These are phyloP conservation scores for Drosophila kokeensis DNA, from an alignment of 2,888 invertebrate species.

Conservation along the genomic window DNA sequence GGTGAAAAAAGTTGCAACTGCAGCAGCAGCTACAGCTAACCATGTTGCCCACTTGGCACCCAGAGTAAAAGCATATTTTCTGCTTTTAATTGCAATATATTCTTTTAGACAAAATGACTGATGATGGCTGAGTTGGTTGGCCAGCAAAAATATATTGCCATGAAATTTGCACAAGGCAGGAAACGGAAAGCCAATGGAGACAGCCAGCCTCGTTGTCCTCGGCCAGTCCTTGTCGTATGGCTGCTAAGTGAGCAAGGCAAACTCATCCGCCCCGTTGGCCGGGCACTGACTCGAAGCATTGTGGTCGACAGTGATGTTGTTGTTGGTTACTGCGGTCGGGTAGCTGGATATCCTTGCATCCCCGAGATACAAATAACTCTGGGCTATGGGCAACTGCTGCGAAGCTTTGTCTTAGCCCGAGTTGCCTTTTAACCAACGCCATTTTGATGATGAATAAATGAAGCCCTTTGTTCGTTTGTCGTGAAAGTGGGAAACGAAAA, in stretches of 20 bases:
- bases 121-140: constrained; percentile 68
- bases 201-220: constrained; percentile 56
- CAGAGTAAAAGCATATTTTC: constrained; percentile 77
- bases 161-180: constrained; percentile 74
- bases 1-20: background rate
- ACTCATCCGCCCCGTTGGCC: constrained; percentile 45
- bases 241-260: constrained; percentile 78
- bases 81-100: constrained; percentile 80
- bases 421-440: constrained; percentile 43
- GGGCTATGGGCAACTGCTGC: constrained; percentile 7
- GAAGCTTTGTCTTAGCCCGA: constrained; percentile 61
- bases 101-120: constrained; percentile 81
- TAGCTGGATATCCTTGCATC: constrained; percentile 43
- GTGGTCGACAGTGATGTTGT: constrained; percentile 57
- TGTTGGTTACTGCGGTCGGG: constrained; percentile 59
- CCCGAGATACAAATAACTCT: constrained; percentile 66
- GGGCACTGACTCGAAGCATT: constrained; percentile 35
- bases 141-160: constrained; percentile 76
- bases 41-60: constrained; percentile 49
- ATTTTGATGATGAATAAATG: constrained; percentile 79
- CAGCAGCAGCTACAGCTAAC: constrained; percentile 23
- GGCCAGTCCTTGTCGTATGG: constrained; percentile 45
- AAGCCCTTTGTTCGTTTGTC: constrained; percentile 62
- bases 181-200: constrained; percentile 77
- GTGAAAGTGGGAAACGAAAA: constrained; percentile 42